Conservation (phyloP, 2,797 vertebrate species). For the Clarias laeviceps region DNA sequence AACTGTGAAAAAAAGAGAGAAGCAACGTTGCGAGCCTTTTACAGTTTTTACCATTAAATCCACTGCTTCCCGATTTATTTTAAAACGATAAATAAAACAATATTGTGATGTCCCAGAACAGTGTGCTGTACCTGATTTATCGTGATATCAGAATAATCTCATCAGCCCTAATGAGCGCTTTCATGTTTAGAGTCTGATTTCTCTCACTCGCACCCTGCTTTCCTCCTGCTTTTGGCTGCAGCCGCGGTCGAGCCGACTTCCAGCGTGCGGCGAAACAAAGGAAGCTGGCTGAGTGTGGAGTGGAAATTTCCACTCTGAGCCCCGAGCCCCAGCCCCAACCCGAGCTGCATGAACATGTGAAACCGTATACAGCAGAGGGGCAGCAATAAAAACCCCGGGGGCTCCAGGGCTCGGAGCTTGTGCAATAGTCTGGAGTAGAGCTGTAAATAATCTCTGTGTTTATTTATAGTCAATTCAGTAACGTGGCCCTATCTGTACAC, state of each 20-base stretch:
- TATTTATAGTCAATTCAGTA: constrained; percentile 11
- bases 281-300: constrained; percentile 64
- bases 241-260: constrained; percentile 45
- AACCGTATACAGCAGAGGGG: constrained; percentile 75
- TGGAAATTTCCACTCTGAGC: constrained; percentile 82
- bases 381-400: constrained; percentile 63
- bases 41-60: neutral
- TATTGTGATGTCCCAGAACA: neutral
- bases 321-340: constrained; percentile 44
- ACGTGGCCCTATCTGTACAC: neutral
- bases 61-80: neutral
- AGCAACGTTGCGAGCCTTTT: neutral
- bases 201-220: neutral
- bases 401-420: constrained; percentile 56
- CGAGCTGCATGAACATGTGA: constrained; percentile 72
- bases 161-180: neutral
- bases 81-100: neutral
- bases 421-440: constrained; percentile 14
- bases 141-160: neutral
- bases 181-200: neutral
- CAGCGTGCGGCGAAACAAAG: constrained; percentile 61
- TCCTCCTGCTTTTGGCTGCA: constrained; percentile 43
- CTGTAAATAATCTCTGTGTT: neutral
- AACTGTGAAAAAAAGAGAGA: too few relatives aligned
- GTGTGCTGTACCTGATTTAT: neutral